Evolutionary conservation across 2,113 vertebrate genomes (phyloP).

Genomic region (Struthidea cinerea): DNA sequence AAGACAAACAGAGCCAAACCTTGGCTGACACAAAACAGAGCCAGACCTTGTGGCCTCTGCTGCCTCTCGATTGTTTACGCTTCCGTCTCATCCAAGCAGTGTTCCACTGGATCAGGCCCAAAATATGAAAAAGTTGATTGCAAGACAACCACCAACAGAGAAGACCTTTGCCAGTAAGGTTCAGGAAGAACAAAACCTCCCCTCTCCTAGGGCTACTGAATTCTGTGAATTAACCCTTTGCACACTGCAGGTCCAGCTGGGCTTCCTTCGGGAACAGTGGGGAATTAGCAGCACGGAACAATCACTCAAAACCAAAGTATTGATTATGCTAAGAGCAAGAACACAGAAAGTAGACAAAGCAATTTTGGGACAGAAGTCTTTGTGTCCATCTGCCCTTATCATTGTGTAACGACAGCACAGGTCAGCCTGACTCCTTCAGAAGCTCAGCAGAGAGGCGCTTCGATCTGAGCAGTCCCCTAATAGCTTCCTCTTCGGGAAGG

Average conservation of each 20-base stretch:
- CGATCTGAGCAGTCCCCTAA: background rate
- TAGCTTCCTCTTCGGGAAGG: background rate
- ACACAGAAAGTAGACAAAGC: constrained; percentile 2
- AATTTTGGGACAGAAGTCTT: background rate
- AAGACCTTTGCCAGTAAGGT: background rate
- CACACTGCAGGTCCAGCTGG: background rate
- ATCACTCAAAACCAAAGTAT: background rate
- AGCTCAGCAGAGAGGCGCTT: background rate
- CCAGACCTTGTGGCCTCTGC: background rate
- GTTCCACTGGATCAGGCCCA: background rate
- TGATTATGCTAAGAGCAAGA: constrained; percentile 1
- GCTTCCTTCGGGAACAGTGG: background rate
- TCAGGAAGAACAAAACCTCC: background rate
- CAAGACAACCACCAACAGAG: background rate
- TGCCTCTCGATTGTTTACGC: background rate
- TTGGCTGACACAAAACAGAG: background rate
- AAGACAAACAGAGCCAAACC: background rate
- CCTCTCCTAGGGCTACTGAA: rapidly evolving
- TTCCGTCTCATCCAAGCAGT: background rate
- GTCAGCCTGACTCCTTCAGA: constrained; percentile 3
- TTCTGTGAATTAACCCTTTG: background rate
- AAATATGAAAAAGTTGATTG: background rate
- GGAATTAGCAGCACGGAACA: background rate
- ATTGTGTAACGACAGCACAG: background rate
- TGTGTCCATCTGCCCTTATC: background rate